A percentile compares a stretch with the other conserved stretches of the same genome.
These are phyloP conservation scores for Pardalotus punctatus DNA, from an alignment of 2,113 vertebrate species.

Conservation along the genomic window DNA sequence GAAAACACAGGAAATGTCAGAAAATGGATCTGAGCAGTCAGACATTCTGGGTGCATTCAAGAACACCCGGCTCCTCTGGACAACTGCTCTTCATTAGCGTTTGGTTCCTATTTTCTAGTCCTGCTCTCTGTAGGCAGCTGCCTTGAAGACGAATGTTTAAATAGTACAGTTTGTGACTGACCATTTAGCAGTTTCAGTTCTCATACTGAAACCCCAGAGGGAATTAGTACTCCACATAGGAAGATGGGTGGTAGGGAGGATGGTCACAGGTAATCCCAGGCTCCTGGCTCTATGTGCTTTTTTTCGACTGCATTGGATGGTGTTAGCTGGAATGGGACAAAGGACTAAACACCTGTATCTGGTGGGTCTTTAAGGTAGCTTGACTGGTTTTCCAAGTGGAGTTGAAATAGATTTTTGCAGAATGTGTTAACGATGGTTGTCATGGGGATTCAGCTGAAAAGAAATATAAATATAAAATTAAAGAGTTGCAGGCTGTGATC, in stretches of 20 bases:
- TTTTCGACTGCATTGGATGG: fast-evolving
- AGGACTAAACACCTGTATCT: not conserved
- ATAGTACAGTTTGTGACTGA: not conserved
- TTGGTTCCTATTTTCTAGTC: not conserved
- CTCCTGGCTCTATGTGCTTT: not conserved
- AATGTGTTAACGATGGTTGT: not conserved
- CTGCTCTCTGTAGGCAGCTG: not conserved
- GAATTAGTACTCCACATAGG: not conserved
- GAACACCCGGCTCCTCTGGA: not conserved
- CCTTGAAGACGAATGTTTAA: not conserved
- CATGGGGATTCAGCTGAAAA: conserved; percentile 46
- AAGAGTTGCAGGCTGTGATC: conserved; percentile 15
- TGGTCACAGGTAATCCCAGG: not conserved
- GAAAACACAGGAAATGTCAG: not conserved
- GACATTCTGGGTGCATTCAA: not conserved
- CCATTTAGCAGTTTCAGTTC: not conserved
- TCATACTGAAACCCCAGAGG: not conserved
- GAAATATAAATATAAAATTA: conserved; percentile 35
- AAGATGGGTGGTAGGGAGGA: not conserved
- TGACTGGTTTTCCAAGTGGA: not conserved
- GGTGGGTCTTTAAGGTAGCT: not conserved
- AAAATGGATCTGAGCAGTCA: not conserved
- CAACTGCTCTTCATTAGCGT: fast-evolving
- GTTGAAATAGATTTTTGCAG: not conserved
- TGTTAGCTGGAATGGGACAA: not conserved